These are phyloP conservation scores for Sebastes trivittatus DNA, from an alignment of 2,797 vertebrate genomes.

Conservation along the genomic window DNA sequence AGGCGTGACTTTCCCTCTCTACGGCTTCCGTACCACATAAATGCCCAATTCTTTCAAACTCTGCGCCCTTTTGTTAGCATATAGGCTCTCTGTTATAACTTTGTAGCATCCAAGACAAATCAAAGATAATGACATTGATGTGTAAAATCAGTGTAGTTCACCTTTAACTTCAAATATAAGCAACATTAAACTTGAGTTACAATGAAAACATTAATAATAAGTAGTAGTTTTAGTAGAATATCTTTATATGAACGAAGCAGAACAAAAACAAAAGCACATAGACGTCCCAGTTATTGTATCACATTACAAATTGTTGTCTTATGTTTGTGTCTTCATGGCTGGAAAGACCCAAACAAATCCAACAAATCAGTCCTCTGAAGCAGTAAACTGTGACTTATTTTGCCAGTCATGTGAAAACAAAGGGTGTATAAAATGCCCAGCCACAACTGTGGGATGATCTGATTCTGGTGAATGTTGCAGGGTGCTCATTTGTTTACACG, in stretches of 20 bases:
- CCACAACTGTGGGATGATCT: slow-evolving; percentile 37
- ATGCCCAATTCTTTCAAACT: background rate
- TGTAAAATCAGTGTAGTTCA: background rate
- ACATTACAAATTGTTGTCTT: slow-evolving; percentile 49
- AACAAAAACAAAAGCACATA: background rate
- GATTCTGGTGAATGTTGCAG: background rate
- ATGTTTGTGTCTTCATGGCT: slow-evolving; percentile 66
- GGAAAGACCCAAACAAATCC: slow-evolving; percentile 61
- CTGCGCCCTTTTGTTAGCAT: background rate
- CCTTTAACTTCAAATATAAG: background rate
- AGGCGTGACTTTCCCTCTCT: background rate
- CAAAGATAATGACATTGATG: background rate
- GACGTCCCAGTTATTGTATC: slow-evolving; percentile 24
- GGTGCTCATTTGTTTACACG: background rate
- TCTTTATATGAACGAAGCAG: background rate
- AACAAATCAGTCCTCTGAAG: slow-evolving; percentile 58
- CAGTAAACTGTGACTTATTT: slow-evolving; percentile 76
- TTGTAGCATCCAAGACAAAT: background rate
- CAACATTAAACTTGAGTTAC: background rate
- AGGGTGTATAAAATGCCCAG: slow-evolving; percentile 61
- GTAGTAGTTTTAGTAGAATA: background rate
- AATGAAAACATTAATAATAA: background rate
- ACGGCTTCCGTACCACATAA: too few relatives aligned
- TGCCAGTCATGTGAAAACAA: slow-evolving; percentile 76
- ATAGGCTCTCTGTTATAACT: background rate